Percentiles rank a stretch among this genome's conserved stretches.
Evolutionary conservation across 2,113 vertebrate genomes (phyloP).

Genomic region (Ammodytes dubius): DNA sequence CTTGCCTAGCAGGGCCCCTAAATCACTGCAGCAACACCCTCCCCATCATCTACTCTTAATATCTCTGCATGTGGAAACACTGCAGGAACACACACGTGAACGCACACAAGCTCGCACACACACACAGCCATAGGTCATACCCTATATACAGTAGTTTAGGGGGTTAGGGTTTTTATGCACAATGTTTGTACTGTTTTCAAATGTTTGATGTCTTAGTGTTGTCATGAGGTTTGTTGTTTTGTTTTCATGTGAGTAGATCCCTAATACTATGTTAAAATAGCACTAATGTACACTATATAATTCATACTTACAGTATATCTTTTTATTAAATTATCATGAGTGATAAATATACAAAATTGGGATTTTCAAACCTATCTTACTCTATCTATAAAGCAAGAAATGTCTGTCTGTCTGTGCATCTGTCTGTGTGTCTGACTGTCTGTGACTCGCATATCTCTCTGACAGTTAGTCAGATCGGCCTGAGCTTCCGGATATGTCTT

Average conservation of each 20-base stretch:
- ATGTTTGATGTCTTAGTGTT: background rate
- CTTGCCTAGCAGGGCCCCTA: slow-evolving; percentile 49
- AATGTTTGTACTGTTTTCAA: background rate
- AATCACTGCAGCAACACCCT: slow-evolving; percentile 63
- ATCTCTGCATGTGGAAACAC: slow-evolving; percentile 38
- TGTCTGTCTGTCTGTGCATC: no score
- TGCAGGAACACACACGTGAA: slow-evolving; percentile 8
- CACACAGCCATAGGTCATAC: background rate
- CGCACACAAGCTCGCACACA: background rate
- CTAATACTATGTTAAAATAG: background rate
- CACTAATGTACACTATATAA: no score
- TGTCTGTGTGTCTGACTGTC: no score
- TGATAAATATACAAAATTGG: background rate
- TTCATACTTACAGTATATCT: no score
- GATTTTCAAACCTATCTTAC: background rate
- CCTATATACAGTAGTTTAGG: no score
- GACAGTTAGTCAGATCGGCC: no score
- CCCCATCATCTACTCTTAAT: slow-evolving; percentile 60
- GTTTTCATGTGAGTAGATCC: background rate
- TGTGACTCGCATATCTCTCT: no score
- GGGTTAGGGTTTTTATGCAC: background rate
- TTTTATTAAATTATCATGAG: no score
- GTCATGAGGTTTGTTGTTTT: background rate
- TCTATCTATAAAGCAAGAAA: no score
- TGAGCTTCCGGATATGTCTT: no score